Percentiles rank a stretch among this genome's conserved stretches.
Conservation (phyloP, 2,113 vertebrate species). For the Bubo blakistoni region DNA sequence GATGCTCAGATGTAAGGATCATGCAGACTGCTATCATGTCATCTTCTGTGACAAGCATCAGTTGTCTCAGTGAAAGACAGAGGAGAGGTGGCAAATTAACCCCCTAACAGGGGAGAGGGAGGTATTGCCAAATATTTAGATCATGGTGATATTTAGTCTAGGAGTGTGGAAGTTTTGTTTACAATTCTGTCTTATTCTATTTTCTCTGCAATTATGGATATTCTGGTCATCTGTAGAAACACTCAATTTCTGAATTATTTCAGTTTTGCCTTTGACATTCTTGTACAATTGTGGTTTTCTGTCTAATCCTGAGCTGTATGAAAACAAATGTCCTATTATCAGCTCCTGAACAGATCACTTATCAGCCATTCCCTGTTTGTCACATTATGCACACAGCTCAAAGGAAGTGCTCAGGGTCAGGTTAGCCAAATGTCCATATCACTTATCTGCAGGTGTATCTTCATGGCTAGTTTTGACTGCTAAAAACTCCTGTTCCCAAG, state of each 20-base stretch:
- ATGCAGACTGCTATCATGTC: neutral
- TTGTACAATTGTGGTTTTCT: neutral
- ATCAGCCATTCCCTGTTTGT: neutral
- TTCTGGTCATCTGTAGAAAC: neutral
- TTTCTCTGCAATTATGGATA: neutral
- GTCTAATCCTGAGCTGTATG: neutral
- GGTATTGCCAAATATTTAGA: neutral
- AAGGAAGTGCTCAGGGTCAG: neutral
- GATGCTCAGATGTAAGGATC: neutral
- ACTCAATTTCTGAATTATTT: neutral
- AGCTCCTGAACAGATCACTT: neutral
- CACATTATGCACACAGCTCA: neutral
- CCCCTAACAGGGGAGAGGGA: fast-evolving
- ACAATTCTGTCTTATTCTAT: neutral
- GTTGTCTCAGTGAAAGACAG: neutral
- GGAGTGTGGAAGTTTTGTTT: neutral
- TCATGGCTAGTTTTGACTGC: neutral
- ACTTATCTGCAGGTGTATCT: neutral
- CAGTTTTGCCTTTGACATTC: neutral
- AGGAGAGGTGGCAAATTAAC: neutral
- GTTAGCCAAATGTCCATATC: neutral
- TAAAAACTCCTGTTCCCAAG: neutral
- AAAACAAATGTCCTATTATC: neutral
- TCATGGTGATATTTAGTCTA: neutral
- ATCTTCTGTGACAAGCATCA: neutral